Conservation (phyloP, 2,888 invertebrate genomes). For the Ernsta delagoae region DNA sequence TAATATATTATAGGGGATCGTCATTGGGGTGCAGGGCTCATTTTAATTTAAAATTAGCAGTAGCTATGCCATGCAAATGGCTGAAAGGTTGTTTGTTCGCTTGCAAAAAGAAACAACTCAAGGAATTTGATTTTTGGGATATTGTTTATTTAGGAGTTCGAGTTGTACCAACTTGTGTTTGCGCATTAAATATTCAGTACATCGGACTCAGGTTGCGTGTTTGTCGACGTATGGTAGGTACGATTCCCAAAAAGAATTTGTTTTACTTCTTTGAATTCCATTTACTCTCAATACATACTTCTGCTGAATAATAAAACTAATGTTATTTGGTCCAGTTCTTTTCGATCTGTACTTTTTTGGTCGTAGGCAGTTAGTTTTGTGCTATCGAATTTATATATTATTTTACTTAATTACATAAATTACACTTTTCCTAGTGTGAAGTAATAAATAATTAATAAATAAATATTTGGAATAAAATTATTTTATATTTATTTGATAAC, state of each 20-base stretch:
- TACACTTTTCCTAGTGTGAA: no score
- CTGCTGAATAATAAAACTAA: neutral
- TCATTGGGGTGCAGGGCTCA: slow-evolving; percentile 39
- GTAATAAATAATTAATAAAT: no score
- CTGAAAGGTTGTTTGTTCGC: slow-evolving; percentile 5
- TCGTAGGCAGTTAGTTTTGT: no score
- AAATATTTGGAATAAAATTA: no score
- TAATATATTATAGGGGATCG: slow-evolving; percentile 32
- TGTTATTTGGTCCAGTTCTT: neutral
- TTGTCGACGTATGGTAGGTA: neutral
- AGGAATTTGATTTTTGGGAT: slow-evolving; percentile 9
- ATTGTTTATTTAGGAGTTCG: slow-evolving; percentile 5
- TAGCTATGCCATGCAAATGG: slow-evolving; percentile 42
- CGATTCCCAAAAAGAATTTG: neutral
- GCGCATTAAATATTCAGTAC: neutral
- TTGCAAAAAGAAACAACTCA: neutral
- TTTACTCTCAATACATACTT: neutral
- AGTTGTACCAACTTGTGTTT: neutral
- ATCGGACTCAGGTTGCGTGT: neutral
- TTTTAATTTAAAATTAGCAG: slow-evolving; percentile 48
- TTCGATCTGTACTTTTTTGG: neutral
- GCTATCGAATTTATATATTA: no score
- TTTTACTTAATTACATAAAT: no score
- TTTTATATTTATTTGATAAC: no score
- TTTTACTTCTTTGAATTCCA: neutral